These are phyloP conservation scores for Heliconius nattereri DNA, from an alignment of 1,140 invertebrate species.

Conservation along the genomic window DNA sequence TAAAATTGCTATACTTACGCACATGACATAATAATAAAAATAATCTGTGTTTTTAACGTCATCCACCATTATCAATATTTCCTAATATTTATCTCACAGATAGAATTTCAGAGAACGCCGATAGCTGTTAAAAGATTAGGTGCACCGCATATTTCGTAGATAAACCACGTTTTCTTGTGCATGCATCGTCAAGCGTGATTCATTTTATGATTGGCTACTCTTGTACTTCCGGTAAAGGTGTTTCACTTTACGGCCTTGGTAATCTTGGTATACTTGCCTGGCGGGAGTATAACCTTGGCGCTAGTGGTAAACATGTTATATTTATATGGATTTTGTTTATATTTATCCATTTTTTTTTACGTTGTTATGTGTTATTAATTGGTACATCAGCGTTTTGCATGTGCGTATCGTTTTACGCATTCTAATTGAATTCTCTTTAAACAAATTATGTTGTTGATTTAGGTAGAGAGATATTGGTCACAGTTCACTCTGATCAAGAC, in stretches of 20 bases:
- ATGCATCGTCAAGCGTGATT: constrained; percentile 21
- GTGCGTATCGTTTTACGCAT: neutral
- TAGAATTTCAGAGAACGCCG: constrained; percentile 20
- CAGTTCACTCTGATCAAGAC: too few relatives aligned
- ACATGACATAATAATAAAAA: neutral
- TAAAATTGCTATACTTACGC: neutral
- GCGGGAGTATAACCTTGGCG: neutral
- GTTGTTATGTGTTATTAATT: neutral
- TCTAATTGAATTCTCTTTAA: neutral
- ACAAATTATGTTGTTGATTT: too few relatives aligned
- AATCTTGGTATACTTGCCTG: neutral
- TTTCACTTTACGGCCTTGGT: constrained; percentile 15
- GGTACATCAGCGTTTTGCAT: neutral
- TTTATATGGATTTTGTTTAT: constrained; percentile 7
- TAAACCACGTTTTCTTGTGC: constrained; percentile 37
- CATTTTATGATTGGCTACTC: constrained; percentile 13
- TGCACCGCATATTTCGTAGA: constrained; percentile 30
- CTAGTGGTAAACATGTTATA: constrained; percentile 12
- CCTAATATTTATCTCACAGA: constrained; percentile 15
- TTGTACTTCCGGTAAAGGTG: constrained; percentile 20
- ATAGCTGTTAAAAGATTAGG: constrained; percentile 25
- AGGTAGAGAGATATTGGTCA: too few relatives aligned
- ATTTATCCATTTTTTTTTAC: neutral
- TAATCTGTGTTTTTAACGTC: neutral
- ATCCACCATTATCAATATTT: neutral